These are phyloP conservation scores for Porites divaricata DNA, from an alignment of 92 coral and sea anemone genomes.

Conservation along the genomic window DNA sequence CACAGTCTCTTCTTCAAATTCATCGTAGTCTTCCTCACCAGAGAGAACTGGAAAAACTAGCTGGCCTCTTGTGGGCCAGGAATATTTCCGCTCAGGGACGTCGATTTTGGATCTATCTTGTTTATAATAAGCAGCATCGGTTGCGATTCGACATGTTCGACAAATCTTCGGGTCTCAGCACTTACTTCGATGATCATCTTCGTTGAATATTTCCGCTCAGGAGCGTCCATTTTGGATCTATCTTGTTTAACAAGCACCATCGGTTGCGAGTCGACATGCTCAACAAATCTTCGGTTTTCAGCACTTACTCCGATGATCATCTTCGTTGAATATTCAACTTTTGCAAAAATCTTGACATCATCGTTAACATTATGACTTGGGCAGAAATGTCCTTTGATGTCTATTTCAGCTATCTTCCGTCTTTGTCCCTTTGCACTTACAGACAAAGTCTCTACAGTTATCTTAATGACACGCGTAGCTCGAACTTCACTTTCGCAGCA, in stretches of 20 bases:
- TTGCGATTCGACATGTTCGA: slow-evolving; percentile 3
- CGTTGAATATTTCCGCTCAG: slow-evolving; percentile 1
- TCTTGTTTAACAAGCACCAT: slow-evolving; percentile 5
- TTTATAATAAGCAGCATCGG: slow-evolving; percentile 3
- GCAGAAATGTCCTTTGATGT: not conserved
- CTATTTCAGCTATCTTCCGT: slow-evolving; percentile 12
- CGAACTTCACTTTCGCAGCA: not conserved
- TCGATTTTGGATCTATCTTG: not conserved
- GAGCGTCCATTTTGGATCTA: not conserved
- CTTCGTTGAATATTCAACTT: not conserved
- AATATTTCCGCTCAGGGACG: not conserved
- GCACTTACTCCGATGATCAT: not conserved
- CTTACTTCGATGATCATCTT: not conserved
- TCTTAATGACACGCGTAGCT: not conserved
- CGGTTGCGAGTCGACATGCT: slow-evolving; percentile 4
- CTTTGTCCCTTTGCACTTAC: not conserved
- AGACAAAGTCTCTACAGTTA: not conserved
- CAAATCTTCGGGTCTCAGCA: not conserved
- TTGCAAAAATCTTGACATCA: slow-evolving; percentile 11
- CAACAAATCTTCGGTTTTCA: slow-evolving; percentile 9
- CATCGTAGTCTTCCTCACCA: slow-evolving; percentile 17
- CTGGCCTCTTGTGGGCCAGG: slow-evolving; percentile 12
- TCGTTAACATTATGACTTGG: not conserved
- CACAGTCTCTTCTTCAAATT: slow-evolving; percentile 36
- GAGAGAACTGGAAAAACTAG: not conserved